Evolutionary conservation across 2,113 vertebrate species (phyloP).

Genomic region (Nyctereutes procyonoides): DNA sequence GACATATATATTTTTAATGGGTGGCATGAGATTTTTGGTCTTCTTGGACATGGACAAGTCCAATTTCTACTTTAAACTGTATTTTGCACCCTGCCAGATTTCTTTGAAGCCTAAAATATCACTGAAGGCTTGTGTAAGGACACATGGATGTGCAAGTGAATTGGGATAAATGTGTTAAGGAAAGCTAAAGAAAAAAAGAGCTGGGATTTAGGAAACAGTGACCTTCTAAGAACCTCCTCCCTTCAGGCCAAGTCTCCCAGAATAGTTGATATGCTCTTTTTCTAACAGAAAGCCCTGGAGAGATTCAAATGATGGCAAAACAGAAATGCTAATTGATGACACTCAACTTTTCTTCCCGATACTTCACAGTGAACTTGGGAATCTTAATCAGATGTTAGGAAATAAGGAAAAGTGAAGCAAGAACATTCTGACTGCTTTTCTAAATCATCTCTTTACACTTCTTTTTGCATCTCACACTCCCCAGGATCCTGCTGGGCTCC

Average conservation of each 20-base stretch:
- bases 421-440: conserved; percentile 47
- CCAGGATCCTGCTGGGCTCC: background rate
- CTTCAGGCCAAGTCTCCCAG: background rate
- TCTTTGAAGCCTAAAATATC: conserved; percentile 57
- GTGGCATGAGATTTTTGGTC: background rate
- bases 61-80: conserved; percentile 48
- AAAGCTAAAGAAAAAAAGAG: conserved; percentile 27
- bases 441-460: conserved; percentile 38
- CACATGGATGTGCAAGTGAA: background rate
- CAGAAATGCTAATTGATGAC: conserved; percentile 48
- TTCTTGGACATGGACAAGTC: background rate
- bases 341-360: conserved; percentile 22
- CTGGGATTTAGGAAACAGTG: background rate
- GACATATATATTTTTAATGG: background rate
- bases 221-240: background rate
- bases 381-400: conserved; percentile 56
- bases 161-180: conserved; percentile 7
- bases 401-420: conserved; percentile 19
- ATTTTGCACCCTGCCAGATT: conserved; percentile 40
- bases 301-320: conserved; percentile 38
- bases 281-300: background rate
- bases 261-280: background rate
- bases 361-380: background rate
- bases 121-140: background rate
- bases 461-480: background rate